Evolutionary conservation across 1,140 invertebrate species (phyloP), one percentile per base, ranked within the genome.

Genomic region (Leguminivora glycinivorella): DNA sequence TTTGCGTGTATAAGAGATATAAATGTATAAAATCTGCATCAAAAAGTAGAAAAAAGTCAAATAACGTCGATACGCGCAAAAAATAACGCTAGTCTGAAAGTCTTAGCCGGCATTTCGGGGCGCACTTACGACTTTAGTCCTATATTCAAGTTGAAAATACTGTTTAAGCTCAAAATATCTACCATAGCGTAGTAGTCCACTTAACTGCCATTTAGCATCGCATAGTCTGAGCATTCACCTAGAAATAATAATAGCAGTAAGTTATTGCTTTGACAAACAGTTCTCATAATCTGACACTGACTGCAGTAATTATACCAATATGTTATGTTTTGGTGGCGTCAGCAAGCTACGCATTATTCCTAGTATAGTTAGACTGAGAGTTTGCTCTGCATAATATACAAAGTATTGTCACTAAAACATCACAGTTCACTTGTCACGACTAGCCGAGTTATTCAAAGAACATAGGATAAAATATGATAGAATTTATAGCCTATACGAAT

Each of bases 121-220:
- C 22, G 47, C 47, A 52, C 47, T 22, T 22, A 22, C 47, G n/a
- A 52, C 22, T 47, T 52, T 19, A 52, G 7, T 52, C 47, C 19
- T 52, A 19, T 52, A 52, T 19, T 52, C 47, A 22, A 22, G 47
- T 52, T 52, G 43, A 19, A 17, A 22, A 52, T 63, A 63, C 25
- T 14, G n/a, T 56, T 63, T 60, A 63, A 63, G 58, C 58, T 63
- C 29, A 63, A 63, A 17, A 17, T 63, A 63, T 63, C 14, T 63
- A 63, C 26, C n/a, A 22, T 63, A 60, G 56, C 14, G 56, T 60
- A 31, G 26, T 63, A 63, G 26, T 63, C 58, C 29, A 63, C 19
- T 63, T 4, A 25, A 63, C 58, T 63, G 58, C 58, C 58, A 63
- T 63, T 26, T 29, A 29, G 12, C 26, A 29, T 29, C n/a, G 25